Evolutionary conservation across 2,797 vertebrate species (phyloP), one percentile per base, ranked within the genome.

Genomic region (Gallinago solitaria): DNA sequence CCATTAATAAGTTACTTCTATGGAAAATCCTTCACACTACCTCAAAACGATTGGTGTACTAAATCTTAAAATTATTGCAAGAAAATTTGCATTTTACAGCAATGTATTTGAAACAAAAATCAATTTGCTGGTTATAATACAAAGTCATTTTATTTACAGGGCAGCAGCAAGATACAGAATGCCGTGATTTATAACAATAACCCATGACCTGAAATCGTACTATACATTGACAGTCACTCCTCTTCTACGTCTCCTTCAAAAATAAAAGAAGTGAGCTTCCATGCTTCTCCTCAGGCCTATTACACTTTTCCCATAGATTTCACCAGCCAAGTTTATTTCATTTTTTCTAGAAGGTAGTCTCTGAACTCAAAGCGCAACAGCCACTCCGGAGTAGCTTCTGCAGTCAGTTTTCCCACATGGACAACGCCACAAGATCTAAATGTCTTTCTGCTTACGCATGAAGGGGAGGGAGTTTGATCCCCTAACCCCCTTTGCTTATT

Each of bases 401-500:
- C 54, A 78, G 39, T 76, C 65, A 63, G 65, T 87, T 92, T 95
- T 95, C 90, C 73, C 88, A 95, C 8, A 3, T 33, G 50, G 90
- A 77, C 53, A 77, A 45, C 30, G 7, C 60, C 81, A 85, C 71
- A 90, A 90, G 83, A 96, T 64, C 50, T 60, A 91, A 93, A 95
- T 95, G 63, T 85, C 79, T 93, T 94, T 80, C 90, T 71, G 79
- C 74, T 92, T 75, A 80, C 7, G 35, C 85, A 39, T 86, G 85
- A 76, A 83, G 93, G 50, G 45, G 80, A 90, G 61, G 19, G 71
- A 89, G 60, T 16, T 68, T 71, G 75, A 94, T 32, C 85, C 75
- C 77, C 88, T 83, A 78, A 27, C 69, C 57, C 17, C 17, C 14
- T 92, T 89, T 75, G 57, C 74, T 93, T 94, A 94, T 96, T 95